Evolutionary conservation across 2,113 vertebrate species (phyloP).

Genomic region (Myrmophylax atrothorax): DNA sequence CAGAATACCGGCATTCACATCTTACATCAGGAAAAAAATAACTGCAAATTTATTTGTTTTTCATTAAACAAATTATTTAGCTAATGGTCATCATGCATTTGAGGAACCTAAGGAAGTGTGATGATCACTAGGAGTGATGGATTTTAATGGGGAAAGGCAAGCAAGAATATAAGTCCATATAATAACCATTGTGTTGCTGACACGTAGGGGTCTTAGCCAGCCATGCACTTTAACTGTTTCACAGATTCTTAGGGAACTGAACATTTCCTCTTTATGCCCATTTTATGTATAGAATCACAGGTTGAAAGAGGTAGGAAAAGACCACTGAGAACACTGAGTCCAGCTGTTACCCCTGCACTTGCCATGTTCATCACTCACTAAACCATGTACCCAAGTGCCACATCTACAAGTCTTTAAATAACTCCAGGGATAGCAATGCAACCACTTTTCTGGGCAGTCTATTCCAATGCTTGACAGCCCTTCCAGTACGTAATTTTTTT

Average conservation of each 20-base stretch:
- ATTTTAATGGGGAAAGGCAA: not conserved
- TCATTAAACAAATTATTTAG: not conserved
- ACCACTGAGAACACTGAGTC: not conserved
- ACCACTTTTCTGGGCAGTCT: not conserved
- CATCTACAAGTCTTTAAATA: not conserved
- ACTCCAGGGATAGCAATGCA: not conserved
- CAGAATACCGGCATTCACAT: not conserved
- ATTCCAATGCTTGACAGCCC: not conserved
- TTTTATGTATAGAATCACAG: not conserved
- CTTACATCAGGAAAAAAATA: not conserved
- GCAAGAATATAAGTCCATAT: not conserved
- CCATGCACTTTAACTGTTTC: not conserved
- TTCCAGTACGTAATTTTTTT: not conserved
- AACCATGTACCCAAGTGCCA: not conserved
- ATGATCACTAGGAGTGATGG: not conserved
- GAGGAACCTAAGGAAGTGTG: not conserved
- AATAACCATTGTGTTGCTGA: not conserved
- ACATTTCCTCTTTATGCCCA: not conserved
- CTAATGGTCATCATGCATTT: not conserved
- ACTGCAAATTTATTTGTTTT: not conserved
- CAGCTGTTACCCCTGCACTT: not conserved
- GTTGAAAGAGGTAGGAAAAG: not conserved
- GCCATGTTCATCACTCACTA: not conserved
- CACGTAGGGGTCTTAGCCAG: not conserved
- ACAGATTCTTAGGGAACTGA: not conserved